Conservation (phyloP, 2,113 vertebrate species). For the Ophiodon elongatus region DNA sequence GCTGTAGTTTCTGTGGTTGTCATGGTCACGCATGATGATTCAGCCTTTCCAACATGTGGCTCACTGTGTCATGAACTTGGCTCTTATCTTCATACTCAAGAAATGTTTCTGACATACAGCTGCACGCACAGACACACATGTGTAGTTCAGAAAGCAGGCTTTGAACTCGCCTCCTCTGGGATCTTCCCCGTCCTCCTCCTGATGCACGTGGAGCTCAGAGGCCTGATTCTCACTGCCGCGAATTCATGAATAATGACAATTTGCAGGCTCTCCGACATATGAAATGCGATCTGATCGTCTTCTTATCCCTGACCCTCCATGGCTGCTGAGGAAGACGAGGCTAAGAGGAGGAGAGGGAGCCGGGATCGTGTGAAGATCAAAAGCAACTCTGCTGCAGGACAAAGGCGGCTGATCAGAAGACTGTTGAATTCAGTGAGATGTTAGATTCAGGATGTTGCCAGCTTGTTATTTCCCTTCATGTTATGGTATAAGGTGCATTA, state of each 20-base stretch:
- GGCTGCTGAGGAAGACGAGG: constrained; percentile 9
- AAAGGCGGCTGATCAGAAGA: constrained; percentile 43
- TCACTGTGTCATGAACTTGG: neutral
- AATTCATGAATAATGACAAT: constrained; percentile 66
- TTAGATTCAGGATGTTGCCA: constrained; percentile 17
- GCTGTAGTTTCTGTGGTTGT: neutral
- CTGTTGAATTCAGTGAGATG: constrained; percentile 8
- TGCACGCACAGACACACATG: neutral
- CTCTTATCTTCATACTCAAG: neutral
- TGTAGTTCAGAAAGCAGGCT: constrained; percentile 36
- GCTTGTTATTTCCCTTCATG: constrained; percentile 32
- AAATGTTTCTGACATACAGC: constrained; percentile 7
- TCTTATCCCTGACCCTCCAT: constrained; percentile 17
- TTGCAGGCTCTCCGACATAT: constrained; percentile 44
- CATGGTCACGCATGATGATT: neutral
- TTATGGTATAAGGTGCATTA: neutral
- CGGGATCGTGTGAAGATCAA: constrained; percentile 28
- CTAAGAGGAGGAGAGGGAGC: constrained; percentile 8
- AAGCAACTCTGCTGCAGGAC: constrained; percentile 5
- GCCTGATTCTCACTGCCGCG: constrained; percentile 19
- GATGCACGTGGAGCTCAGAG: constrained; percentile 24
- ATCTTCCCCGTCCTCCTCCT: constrained; percentile 30
- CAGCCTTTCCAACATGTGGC: neutral
- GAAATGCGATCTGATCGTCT: constrained; percentile 30
- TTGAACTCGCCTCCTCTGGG: constrained; percentile 58